Percentiles rank a stretch among this genome's conserved stretches.
Evolutionary conservation across 2,797 vertebrate genomes (phyloP).

Genomic region (Myoxocephalus aenaeus): DNA sequence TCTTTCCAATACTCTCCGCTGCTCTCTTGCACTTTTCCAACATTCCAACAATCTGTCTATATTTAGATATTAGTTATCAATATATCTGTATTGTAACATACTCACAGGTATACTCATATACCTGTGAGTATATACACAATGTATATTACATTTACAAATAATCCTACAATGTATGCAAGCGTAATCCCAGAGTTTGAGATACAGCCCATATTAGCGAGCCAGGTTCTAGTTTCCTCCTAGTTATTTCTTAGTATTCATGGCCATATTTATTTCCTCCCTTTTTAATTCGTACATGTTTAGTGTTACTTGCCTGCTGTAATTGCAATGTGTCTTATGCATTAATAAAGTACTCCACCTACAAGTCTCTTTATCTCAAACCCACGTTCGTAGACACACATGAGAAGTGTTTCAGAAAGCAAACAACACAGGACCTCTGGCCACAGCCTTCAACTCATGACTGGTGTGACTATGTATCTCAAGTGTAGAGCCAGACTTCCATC

Average conservation of each 20-base stretch:
- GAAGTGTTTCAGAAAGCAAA: slow-evolving; percentile 33
- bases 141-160: background rate
- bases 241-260: background rate
- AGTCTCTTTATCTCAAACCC: background rate
- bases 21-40: background rate
- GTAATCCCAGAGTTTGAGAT: background rate
- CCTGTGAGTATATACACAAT: background rate
- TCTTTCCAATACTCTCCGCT: background rate
- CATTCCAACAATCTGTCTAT: background rate
- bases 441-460: slow-evolving; percentile 39
- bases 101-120: too few species aligned
- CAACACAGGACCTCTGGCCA: slow-evolving; percentile 12
- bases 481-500: background rate
- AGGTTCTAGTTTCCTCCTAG: background rate
- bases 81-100: background rate
- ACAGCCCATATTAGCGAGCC: background rate
- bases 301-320: background rate
- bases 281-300: too few species aligned
- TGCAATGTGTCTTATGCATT: background rate
- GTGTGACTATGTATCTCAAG: slow-evolving; percentile 36
- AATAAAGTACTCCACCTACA: background rate
- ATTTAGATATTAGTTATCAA: background rate
- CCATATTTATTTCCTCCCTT: background rate
- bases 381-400: background rate
- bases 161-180: background rate